A percentile compares a stretch with the other conserved stretches of the same genome.
Evolutionary conservation across 2,888 invertebrate genomes (phyloP).

Genomic region (Augiades crinisus): DNA sequence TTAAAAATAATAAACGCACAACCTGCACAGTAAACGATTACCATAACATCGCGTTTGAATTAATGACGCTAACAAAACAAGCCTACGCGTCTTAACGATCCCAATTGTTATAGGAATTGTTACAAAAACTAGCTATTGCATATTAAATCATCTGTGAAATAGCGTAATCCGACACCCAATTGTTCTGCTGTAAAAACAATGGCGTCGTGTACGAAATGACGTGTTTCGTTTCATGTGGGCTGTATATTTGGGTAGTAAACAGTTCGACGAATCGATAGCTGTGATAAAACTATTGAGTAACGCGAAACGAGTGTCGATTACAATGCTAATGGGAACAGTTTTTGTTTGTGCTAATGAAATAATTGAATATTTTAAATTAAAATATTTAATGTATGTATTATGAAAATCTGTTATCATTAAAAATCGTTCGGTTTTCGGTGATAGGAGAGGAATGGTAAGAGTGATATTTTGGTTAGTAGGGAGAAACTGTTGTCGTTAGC

Average conservation of each 20-base stretch:
- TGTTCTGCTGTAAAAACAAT: slow-evolving; percentile 30
- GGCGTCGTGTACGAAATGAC: slow-evolving; percentile 13
- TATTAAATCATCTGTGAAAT: slow-evolving; percentile 31
- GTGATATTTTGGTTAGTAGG: too few species aligned
- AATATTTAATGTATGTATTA: too few species aligned
- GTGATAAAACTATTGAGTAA: slow-evolving; percentile 14
- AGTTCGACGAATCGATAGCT: slow-evolving; percentile 21
- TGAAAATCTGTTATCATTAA: too few species aligned
- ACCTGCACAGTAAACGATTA: not conserved
- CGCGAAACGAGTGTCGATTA: slow-evolving; percentile 7
- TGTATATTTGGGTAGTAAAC: slow-evolving; percentile 19
- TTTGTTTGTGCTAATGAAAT: slow-evolving; percentile 2
- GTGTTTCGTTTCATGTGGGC: slow-evolving; percentile 13
- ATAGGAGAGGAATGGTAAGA: too few species aligned
- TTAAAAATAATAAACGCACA: too few species aligned
- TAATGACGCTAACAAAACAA: not conserved
- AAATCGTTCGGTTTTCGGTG: too few species aligned
- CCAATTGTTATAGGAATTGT: slow-evolving; percentile 14
- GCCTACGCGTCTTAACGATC: slow-evolving; percentile 10
- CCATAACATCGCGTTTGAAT: not conserved
- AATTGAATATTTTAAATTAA: not conserved
- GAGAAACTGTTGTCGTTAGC: too few species aligned
- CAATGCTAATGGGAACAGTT: not conserved
- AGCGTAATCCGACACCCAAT: slow-evolving; percentile 25
- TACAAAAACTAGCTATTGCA: slow-evolving; percentile 19